Evolutionary conservation across 1,140 invertebrate genomes (phyloP), one percentile per base, ranked within the genome.

Genomic region (Drosophila yakuba): DNA sequence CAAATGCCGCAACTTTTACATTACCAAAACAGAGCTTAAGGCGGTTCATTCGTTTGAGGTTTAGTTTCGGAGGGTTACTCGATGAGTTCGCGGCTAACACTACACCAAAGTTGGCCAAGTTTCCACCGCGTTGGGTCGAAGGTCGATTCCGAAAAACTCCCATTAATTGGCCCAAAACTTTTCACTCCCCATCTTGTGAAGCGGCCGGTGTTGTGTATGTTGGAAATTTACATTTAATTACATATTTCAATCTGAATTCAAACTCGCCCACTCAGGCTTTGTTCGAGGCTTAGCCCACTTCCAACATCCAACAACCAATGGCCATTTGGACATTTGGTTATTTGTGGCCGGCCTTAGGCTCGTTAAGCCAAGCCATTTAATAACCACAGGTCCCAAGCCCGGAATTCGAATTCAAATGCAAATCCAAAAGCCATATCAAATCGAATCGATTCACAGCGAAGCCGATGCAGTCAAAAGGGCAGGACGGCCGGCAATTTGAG

Each of bases 81-180:
- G 51, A 61, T 57, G 11, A 62, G 32, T 50, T 68, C 58, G 61
- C 63, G 69, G 59, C 62, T 47, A 54, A 47, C 61, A 62, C 73
- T 76, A 66, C 47, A 28, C 48, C 45, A 64, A 86, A 78, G 64
- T 86, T 79, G 54, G 35, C 23, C 71, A 74, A 77, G 71, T 73
- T 83, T 45, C 45, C 41, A 0, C 17, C 25, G 64, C 60, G 60
- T 79, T 84, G 73, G 66, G 60, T 56, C 80, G 82, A 89, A 80
- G 84, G 89, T 89, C 80, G 89, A 89, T 89, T 76, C 84, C 78
- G 55, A 89, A 89, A 89, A 89, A 89, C 89, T 89, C 89, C 80
- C 83, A 88, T 88, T 88, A 88, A 88, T 80, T 83, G 84, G 79
- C 84, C 43, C 43, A 73, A 89, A 89, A 84, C 77, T 86, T 86